A percentile compares a stretch with the other conserved stretches of the same genome.
phyloP scores from a whole-genome alignment of 2,113 vertebrate species.

The Lophius piscatorius region DNA sequence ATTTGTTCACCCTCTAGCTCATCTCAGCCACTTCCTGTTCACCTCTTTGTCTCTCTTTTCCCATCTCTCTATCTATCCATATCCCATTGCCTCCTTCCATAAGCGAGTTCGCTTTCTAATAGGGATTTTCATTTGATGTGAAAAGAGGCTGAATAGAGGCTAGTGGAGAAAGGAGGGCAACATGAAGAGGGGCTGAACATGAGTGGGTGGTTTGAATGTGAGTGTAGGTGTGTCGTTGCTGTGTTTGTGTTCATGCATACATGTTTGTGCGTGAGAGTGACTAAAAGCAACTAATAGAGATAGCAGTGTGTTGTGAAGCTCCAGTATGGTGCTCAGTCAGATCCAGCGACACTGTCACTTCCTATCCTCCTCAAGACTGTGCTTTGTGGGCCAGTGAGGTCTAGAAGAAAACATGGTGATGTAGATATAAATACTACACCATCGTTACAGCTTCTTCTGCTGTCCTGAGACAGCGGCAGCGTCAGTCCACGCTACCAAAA shows the following conservation, averaged over 20 bases:
- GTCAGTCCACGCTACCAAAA: slow-evolving; percentile 7
- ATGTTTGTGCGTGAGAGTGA: slow-evolving; percentile 33
- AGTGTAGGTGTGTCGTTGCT: slow-evolving; percentile 8
- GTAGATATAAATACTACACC: slow-evolving; percentile 50
- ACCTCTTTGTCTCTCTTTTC: slow-evolving; percentile 3
- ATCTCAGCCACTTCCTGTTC: slow-evolving; percentile 15
- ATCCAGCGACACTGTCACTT: slow-evolving; percentile 68
- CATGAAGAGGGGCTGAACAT: slow-evolving; percentile 7
- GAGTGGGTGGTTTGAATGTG: slow-evolving; percentile 32
- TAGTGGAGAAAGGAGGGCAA: neutral
- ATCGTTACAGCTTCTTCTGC: slow-evolving; percentile 32
- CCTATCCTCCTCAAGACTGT: slow-evolving; percentile 43
- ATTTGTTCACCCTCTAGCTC: slow-evolving; percentile 16
- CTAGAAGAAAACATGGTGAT: slow-evolving; percentile 32
- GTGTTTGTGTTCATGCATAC: neutral
- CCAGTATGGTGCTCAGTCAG: slow-evolving; percentile 53
- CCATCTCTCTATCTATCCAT: neutral
- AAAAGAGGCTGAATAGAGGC: slow-evolving; percentile 28
- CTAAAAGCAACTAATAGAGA: slow-evolving; percentile 48
- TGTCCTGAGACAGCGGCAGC: slow-evolving; percentile 29
- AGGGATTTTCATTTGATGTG: slow-evolving; percentile 24
- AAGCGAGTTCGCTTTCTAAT: slow-evolving; percentile 21
- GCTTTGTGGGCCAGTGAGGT: slow-evolving; percentile 32
- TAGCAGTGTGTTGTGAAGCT: slow-evolving; percentile 44
- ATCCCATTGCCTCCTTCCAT: slow-evolving; percentile 1